Conservation (phyloP, 2,888 invertebrate genomes). For the Drosophila mayaguana region DNA sequence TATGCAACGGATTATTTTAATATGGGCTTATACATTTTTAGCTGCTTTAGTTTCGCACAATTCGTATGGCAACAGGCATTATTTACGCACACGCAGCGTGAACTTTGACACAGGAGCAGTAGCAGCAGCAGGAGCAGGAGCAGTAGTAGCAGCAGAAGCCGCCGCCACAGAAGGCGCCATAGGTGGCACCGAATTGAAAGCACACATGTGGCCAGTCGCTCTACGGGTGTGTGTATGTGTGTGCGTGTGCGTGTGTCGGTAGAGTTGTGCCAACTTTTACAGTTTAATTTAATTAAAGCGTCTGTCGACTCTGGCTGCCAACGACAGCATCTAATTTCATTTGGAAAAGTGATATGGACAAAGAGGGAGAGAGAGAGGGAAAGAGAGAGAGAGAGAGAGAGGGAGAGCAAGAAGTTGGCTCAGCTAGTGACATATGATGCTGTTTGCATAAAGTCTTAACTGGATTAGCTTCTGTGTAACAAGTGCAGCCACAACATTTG, state of each 20-base stretch:
- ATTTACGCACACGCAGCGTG: slow-evolving; percentile 55
- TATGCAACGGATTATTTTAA: slow-evolving; percentile 47
- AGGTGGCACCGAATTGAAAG: slow-evolving; percentile 35
- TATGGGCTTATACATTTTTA: slow-evolving; percentile 48
- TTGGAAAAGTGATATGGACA: slow-evolving; percentile 37
- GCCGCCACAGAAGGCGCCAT: slow-evolving; percentile 5
- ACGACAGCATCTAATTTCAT: slow-evolving; percentile 70
- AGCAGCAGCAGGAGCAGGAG: neutral
- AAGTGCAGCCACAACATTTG: slow-evolving; percentile 59
- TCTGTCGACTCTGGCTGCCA: slow-evolving; percentile 46
- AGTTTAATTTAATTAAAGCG: slow-evolving; percentile 76
- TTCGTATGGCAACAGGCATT: slow-evolving; percentile 63
- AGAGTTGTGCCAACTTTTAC: slow-evolving; percentile 65
- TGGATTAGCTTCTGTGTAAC: slow-evolving; percentile 49
- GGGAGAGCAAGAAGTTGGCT: slow-evolving; percentile 20
- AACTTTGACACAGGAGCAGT: slow-evolving; percentile 64
- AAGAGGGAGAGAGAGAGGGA: neutral
- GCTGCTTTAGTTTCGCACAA: slow-evolving; percentile 64
- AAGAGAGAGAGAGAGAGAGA: neutral
- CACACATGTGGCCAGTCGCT: slow-evolving; percentile 49
- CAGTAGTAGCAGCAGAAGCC: neutral
- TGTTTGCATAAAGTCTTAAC: slow-evolving; percentile 63
- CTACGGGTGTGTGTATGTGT: neutral
- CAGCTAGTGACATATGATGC: slow-evolving; percentile 56
- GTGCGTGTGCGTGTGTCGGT: slow-evolving; percentile 11